A percentile compares a stretch with the other conserved stretches of the same genome.
Conservation (phyloP, 1,140 invertebrate species). For the Ylistrum balloti region DNA sequence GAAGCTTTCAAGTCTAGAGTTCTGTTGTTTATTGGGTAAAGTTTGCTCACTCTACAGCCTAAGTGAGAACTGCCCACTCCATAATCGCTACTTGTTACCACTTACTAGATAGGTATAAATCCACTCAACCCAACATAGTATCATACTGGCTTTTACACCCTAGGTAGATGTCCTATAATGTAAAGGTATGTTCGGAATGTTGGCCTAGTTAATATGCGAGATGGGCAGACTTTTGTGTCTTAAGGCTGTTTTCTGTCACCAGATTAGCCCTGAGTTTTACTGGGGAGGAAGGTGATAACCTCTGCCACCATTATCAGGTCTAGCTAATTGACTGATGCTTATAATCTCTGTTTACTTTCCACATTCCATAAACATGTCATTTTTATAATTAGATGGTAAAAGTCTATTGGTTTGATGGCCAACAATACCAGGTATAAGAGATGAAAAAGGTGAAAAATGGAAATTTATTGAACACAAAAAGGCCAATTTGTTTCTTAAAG, state of each 20-base stretch:
- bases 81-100: too few species aligned
- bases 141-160: background rate
- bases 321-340: background rate
- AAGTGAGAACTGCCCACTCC: too few species aligned
- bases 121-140: too few species aligned
- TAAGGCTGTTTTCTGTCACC: background rate
- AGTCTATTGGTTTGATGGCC: conserved; percentile 9
- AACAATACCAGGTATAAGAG: too few species aligned
- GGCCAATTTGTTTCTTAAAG: too few species aligned
- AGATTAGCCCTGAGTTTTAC: background rate
- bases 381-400: background rate
- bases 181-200: background rate
- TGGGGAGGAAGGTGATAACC: background rate
- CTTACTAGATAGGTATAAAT: too few species aligned
- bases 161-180: background rate
- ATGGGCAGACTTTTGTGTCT: background rate
- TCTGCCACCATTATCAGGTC: background rate
- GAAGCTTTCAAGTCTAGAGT: too few species aligned
- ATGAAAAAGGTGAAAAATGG: too few species aligned
- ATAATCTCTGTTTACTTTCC: background rate
- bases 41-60: too few species aligned
- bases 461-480: too few species aligned
- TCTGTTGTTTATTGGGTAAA: too few species aligned
- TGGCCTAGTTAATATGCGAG: background rate
- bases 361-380: conserved; percentile 39